A percentile compares a stretch with the other conserved stretches of the same genome.
Evolutionary conservation across 2,113 vertebrate genomes (phyloP).

Genomic region (Chelonoidis abingdonii): DNA sequence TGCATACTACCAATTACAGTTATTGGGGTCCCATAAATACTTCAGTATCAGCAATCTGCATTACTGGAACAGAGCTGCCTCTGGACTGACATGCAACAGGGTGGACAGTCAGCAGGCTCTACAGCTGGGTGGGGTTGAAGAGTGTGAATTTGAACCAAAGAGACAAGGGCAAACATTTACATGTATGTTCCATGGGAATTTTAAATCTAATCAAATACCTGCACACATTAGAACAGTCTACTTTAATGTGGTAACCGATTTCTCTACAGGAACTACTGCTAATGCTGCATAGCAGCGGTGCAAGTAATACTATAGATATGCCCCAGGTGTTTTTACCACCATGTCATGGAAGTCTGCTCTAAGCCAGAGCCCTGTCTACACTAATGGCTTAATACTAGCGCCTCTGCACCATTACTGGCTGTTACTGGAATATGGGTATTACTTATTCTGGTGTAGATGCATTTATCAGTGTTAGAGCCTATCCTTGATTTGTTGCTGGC

Average conservation of each 20-base stretch:
- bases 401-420: neutral
- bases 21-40: neutral
- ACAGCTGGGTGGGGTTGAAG: neutral
- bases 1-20: neutral
- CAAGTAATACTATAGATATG: accelerated
- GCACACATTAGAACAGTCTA: neutral
- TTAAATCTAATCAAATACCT: neutral
- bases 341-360: neutral
- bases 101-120: neutral
- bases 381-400: neutral
- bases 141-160: neutral
- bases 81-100: neutral
- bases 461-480: neutral
- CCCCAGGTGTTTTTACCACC: neutral
- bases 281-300: neutral
- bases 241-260: no score
- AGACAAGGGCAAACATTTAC: neutral
- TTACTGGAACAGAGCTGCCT: neutral
- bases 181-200: neutral
- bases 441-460: neutral
- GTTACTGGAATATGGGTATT: neutral
- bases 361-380: neutral
- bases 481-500: neutral
- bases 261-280: no score
- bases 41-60: neutral